Evolutionary conservation across 2,113 vertebrate genomes (phyloP).

Genomic region (Thunnus thynnus): DNA sequence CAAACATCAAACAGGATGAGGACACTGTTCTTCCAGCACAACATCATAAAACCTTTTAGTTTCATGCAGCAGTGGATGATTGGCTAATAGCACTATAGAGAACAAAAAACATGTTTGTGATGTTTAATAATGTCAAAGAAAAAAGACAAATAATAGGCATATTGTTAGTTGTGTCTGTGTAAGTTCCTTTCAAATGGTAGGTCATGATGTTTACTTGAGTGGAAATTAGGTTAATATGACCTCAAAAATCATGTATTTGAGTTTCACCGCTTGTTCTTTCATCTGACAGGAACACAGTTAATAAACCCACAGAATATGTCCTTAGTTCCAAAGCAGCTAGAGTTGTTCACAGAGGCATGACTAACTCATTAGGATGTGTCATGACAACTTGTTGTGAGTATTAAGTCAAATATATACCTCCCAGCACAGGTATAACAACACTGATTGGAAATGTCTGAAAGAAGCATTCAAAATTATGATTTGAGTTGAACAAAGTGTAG

Average conservation of each 20-base stretch:
- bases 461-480: neutral
- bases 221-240: neutral
- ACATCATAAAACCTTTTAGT: neutral
- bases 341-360: conserved; percentile 35
- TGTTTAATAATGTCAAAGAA: too few species aligned
- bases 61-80: too few species aligned
- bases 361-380: conserved; percentile 33
- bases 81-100: too few species aligned
- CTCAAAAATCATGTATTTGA: conserved; percentile 4
- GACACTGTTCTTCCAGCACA: neutral
- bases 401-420: conserved; percentile 40
- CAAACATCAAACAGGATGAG: too few species aligned
- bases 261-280: conserved; percentile 5
- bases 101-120: too few species aligned
- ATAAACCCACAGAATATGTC: conserved; percentile 10
- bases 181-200: neutral
- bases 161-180: neutral
- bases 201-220: neutral
- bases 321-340: conserved; percentile 27
- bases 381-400: conserved; percentile 46
- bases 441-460: conserved; percentile 18
- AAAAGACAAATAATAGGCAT: neutral
- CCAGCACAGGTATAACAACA: conserved; percentile 30
- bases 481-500: neutral
- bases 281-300: conserved; percentile 30